Evolutionary conservation across 2,888 invertebrate genomes (phyloP), one percentile per base, ranked within the genome.

Genomic region (Drosophila anomelani): DNA sequence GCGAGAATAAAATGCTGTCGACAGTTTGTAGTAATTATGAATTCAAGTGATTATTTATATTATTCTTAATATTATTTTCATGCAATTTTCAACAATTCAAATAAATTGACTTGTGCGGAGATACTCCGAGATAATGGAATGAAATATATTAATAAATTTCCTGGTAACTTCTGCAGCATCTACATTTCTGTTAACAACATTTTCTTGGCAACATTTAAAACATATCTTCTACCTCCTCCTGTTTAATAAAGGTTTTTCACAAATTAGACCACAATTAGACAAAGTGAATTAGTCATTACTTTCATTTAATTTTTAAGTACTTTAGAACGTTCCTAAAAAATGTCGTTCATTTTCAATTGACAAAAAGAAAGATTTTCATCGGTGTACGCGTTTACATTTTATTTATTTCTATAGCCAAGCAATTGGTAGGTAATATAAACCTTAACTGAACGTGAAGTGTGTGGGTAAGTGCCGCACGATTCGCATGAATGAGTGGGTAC

Each of bases 401-500:
- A 72, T 73, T 82, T 58, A 60, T 43, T 43, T 34, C 5, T 54
- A 32, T 20, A 39, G 66, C 44, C 68, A 53, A 66, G 51, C 55
- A 74, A 59, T 70, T 60, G 69, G 23, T 36, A 53, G 23, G 56
- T 36, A 53, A 66, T 79, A 32, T 55, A 55, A 54, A 54, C 66
- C 53, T 32, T 51, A 66, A 76, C 58, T 69, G 39, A 64, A 43
- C 49, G 64, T 43, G 62, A 51, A 68, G 77, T 80, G 78, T 82
- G 67, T 77, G 79, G 67, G 77, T 23, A 76, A 62, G 38, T 59
- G 51, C 68, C 54, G 73, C 43, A 69, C 73, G 70, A 70, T 76
- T 74, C 74, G 68, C 71, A 79, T 79, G 80, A 77, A 76, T 75
- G 86, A 80, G 86, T 86, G 86, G 79, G 86, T 69, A 73, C 67